A percentile compares a stretch with the other conserved stretches of the same genome.
These are phyloP conservation scores for Poeciliopsis turneri DNA, from an alignment of 2,797 vertebrate species.

Conservation along the genomic window DNA sequence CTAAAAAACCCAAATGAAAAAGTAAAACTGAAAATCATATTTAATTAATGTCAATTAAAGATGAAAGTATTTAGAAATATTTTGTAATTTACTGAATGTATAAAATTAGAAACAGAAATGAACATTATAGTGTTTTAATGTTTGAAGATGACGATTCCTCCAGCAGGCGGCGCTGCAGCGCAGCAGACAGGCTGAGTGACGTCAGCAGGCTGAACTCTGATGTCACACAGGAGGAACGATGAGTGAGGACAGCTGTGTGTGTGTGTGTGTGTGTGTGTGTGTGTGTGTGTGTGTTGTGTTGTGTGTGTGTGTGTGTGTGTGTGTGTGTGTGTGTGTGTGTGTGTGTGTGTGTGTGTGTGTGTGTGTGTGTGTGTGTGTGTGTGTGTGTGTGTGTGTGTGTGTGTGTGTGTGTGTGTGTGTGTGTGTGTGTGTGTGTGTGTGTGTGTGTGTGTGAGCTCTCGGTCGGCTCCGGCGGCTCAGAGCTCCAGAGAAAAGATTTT, in stretches of 20 bases:
- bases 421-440: no score
- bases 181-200: neutral
- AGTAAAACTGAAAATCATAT: no score
- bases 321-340: no score
- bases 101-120: neutral
- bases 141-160: neutral
- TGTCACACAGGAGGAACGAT: neutral
- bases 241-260: neutral
- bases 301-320: no score
- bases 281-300: neutral
- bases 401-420: no score
- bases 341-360: no score
- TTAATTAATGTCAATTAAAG: neutral
- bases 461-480: no score
- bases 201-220: neutral
- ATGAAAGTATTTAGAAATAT: neutral
- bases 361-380: no score
- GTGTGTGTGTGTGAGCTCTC: no score
- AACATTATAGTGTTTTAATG: neutral
- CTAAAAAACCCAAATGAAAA: neutral
- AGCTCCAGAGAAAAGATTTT: neutral
- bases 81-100: neutral
- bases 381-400: no score
- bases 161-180: constrained; percentile 19
- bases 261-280: no score